Evolutionary conservation across 30 jellyfish, hydroid and myxozoan species (phyloP).

Genomic region (Hydractinia symbiolongicarpus): DNA sequence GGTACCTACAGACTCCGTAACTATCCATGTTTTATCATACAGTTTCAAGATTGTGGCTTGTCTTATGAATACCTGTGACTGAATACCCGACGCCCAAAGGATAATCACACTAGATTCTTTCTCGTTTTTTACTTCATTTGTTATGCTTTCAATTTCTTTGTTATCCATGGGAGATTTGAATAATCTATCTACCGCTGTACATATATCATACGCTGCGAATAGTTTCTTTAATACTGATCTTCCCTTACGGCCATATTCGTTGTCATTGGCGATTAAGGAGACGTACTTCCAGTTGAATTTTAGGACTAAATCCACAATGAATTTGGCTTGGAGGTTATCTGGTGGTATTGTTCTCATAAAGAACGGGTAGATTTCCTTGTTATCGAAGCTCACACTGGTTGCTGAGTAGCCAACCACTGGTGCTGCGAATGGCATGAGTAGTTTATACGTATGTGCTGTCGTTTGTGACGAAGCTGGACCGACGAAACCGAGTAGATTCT

Average conservation of each 20-base stretch:
- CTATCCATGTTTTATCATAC: conserved; percentile 6
- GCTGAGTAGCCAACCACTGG: conserved; percentile 23
- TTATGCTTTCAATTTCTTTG: not conserved
- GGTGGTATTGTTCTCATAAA: conserved; percentile 26
- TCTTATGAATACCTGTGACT: not conserved
- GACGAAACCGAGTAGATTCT: conserved; percentile 15
- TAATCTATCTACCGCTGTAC: conserved; percentile 13
- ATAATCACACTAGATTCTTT: conserved; percentile 6
- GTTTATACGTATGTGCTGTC: not conserved
- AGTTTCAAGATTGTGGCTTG: not conserved
- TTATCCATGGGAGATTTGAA: not conserved
- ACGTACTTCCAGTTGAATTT: conserved; percentile 24
- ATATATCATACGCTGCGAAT: not conserved
- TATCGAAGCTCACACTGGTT: conserved; percentile 9
- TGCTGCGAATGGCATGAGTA: not conserved
- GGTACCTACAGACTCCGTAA: conserved; percentile 9
- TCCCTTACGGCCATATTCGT: conserved; percentile 31
- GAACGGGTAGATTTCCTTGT: conserved; percentile 10
- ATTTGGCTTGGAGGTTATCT: not conserved
- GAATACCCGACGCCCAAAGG: conserved; percentile 3
- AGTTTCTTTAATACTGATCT: not conserved
- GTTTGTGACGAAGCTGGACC: conserved; percentile 17
- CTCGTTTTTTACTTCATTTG: not conserved
- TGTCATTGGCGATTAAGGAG: conserved; percentile 20
- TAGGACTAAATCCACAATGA: conserved; percentile 1